Base-by-base conservation (phyloP, 2,888 invertebrate species). In the Dysmachus trigonus region DNA sequence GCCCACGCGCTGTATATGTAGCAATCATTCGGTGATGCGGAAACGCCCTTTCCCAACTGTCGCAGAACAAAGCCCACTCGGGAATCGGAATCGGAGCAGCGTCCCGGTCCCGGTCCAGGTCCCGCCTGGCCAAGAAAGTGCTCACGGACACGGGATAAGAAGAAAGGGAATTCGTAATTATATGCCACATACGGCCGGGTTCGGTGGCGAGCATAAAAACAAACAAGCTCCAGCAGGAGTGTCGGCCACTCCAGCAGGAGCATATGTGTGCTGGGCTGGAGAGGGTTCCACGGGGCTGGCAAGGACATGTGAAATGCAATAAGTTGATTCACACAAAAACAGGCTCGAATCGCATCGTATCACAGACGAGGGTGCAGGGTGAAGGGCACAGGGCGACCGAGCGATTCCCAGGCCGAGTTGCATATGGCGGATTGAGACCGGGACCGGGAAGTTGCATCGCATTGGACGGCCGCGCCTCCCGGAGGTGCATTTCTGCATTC, bases 291-390 rank as follows among this genome's bases (percentile, higher is more conserved):
- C 2, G 1, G 27, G 62, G 15, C 6, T 15, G 47, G 30, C 27
- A 30, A 81, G 81, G 81, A 81, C 81, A 81, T 81, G 47, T 51
- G 51, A 51, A 81, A 47, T 81, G 81, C 53, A 81, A n/a, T 30
- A 53, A 81, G 81, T 47, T 30, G 53, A 51, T 18, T 30, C 33
- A 22, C 81, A 53, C 47, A 81, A 81, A 81, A 81, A 81, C n/a
- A 7, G 22, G 47, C 18, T 53, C 30, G 62, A 41, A 41, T 2
- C 31, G 3, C 3, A 22, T 22, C 62, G 18, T 22, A 22, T 62
- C 2, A 10, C 1, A 22, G 62, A 1, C 27, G 7, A 22, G 62
- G 27, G 62, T 62, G 27, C 62, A 53, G 81, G 81, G 79, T 79
- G 79, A 3, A 79, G 47, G 10, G 47, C 79, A 79, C 27, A 79